Conservation (phyloP, 2,888 invertebrate species). For the Dasysyrphus albostriatus region DNA sequence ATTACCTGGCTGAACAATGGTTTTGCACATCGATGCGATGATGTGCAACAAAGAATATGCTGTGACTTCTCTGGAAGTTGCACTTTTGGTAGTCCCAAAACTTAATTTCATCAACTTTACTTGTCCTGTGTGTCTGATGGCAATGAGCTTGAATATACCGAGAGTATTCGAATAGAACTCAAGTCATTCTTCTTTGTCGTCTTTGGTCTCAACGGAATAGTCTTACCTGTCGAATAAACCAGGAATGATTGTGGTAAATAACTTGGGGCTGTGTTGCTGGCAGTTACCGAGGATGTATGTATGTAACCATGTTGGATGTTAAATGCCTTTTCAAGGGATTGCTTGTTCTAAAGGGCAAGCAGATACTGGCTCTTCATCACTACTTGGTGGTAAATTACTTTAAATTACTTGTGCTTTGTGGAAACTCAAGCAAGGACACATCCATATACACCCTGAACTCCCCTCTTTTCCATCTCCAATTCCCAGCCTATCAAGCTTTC, state of each 20-base stretch:
- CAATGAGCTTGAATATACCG: not conserved
- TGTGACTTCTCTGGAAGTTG: conserved; percentile 63
- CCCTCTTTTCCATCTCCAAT: not conserved
- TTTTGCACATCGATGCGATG: conserved; percentile 38
- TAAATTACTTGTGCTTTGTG: conserved; percentile 69
- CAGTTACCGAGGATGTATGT: conserved; percentile 1
- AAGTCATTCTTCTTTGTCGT: conserved; percentile 62
- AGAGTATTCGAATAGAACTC: not conserved
- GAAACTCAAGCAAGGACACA: conserved; percentile 28
- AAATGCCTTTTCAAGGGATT: conserved; percentile 68
- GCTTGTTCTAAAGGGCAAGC: conserved; percentile 26
- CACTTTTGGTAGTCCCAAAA: conserved; percentile 69
- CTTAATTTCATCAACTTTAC: conserved; percentile 73
- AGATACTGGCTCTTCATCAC: conserved; percentile 59
- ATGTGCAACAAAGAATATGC: conserved; percentile 44
- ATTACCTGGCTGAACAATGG: conserved; percentile 53
- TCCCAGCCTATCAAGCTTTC: not conserved
- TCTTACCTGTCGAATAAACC: conserved; percentile 72
- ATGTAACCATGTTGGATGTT: conserved; percentile 49
- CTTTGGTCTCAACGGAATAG: conserved; percentile 45
- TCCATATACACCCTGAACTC: not conserved
- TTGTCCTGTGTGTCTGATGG: conserved; percentile 14
- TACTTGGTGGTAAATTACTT: conserved; percentile 75
- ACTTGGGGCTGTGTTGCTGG: conserved; percentile 47
- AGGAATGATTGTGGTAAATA: conserved; percentile 73